Evolutionary conservation across 2,113 vertebrate genomes (phyloP).

Genomic region (Apteryx mantelli): DNA sequence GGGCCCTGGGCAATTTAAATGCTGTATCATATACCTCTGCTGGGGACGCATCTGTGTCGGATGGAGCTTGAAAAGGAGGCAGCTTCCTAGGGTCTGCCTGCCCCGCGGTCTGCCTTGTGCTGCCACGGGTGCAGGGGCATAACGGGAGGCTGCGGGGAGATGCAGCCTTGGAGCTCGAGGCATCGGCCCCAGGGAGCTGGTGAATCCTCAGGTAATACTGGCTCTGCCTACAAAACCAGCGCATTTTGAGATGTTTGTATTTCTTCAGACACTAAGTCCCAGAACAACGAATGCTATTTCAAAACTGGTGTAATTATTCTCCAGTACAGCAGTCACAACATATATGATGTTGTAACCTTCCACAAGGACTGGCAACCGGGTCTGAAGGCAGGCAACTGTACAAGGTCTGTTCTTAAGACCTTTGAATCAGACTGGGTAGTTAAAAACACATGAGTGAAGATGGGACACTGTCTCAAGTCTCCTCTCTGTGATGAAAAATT

Average conservation of each 20-base stretch:
- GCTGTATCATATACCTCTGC: not conserved
- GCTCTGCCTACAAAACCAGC: not conserved
- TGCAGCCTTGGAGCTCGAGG: rapidly evolving
- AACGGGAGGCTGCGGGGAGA: not conserved
- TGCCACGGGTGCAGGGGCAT: not conserved
- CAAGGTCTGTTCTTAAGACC: not conserved
- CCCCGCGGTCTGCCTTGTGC: not conserved
- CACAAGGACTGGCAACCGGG: not conserved
- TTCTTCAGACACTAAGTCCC: not conserved
- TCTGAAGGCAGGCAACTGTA: not conserved
- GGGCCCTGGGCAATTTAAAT: not conserved
- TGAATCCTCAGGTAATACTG: not conserved
- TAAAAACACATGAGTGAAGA: not conserved
- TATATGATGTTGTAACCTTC: rapidly evolving
- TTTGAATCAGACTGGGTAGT: not conserved
- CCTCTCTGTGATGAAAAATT: not conserved
- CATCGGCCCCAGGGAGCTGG: not conserved
- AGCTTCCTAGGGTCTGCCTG: not conserved
- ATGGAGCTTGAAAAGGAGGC: rapidly evolving
- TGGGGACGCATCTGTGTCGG: not conserved
- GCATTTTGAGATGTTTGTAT: not conserved
- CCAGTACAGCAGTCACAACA: not conserved
- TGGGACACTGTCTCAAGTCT: no score
- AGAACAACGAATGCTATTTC: not conserved
- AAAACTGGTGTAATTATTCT: not conserved